Conservation (phyloP, 2,888 invertebrate genomes). For the Drosophila neoperkinsi region DNA sequence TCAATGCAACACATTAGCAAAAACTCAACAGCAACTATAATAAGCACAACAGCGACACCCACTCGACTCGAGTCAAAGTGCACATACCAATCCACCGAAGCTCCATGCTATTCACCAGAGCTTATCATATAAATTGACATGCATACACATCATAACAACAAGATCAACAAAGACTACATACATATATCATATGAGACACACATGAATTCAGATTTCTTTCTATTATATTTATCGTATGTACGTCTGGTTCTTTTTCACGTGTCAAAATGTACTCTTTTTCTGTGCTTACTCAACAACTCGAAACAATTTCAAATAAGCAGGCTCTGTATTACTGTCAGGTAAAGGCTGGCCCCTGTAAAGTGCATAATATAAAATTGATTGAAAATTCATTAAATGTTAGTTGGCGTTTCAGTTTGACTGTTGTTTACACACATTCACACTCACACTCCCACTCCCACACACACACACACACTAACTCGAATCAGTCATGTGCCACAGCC, state of each 20-base stretch:
- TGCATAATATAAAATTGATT: slow-evolving; percentile 65
- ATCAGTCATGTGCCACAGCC: slow-evolving; percentile 23
- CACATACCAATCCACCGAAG: slow-evolving; percentile 27
- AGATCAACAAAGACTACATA: slow-evolving; percentile 13
- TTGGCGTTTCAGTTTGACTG: slow-evolving; percentile 78
- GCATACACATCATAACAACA: slow-evolving; percentile 27
- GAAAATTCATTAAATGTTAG: slow-evolving; percentile 72
- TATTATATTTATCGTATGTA: slow-evolving; percentile 38
- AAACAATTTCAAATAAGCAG: slow-evolving; percentile 72
- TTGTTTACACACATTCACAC: slow-evolving; percentile 44
- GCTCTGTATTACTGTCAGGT: slow-evolving; percentile 85
- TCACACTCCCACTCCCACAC: background rate
- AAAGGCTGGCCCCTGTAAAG: slow-evolving; percentile 72
- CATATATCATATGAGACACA: slow-evolving; percentile 32
- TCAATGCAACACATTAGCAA: slow-evolving; percentile 66
- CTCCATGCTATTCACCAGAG: slow-evolving; percentile 44
- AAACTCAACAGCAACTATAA: slow-evolving; percentile 13
- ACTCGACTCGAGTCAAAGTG: slow-evolving; percentile 36
- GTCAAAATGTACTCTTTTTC: slow-evolving; percentile 63
- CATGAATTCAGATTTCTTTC: slow-evolving; percentile 37
- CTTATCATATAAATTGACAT: slow-evolving; percentile 78
- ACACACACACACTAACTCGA: slow-evolving; percentile 14
- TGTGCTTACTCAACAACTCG: slow-evolving; percentile 55
- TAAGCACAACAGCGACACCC: slow-evolving; percentile 27
- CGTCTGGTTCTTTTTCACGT: slow-evolving; percentile 55